Percentiles rank a stretch among this genome's conserved stretches.
Conservation (phyloP, 2,888 invertebrate species). For the Epinotia ramella region DNA sequence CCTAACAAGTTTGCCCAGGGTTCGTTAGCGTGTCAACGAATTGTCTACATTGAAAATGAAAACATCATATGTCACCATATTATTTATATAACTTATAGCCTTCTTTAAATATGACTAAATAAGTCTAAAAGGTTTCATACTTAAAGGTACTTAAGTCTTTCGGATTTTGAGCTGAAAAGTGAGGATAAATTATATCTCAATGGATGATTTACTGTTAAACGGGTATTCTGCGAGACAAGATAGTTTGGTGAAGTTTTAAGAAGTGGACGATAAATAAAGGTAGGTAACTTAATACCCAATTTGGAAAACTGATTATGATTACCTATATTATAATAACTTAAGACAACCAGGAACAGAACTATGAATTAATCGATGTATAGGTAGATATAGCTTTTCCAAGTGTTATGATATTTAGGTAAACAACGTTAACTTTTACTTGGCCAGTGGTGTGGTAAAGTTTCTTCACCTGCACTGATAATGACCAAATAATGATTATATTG, state of each 20-base stretch:
- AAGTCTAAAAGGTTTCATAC: background rate
- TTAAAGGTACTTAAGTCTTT: background rate
- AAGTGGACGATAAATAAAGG: background rate
- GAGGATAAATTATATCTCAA: background rate
- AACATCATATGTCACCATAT: background rate
- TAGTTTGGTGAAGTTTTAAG: background rate
- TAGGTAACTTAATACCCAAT: no score
- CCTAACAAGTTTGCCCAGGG: conserved; percentile 31
- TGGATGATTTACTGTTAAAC: conserved; percentile 3
- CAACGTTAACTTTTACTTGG: no score
- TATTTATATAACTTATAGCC: background rate
- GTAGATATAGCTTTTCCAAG: no score
- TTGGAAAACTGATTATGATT: no score
- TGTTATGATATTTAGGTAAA: no score
- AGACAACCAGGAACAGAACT: no score
- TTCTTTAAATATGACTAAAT: background rate
- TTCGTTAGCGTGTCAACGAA: conserved; percentile 33
- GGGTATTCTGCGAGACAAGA: background rate
- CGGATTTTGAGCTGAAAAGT: background rate
- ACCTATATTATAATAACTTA: no score
- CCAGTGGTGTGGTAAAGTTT: no score
- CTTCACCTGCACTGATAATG: no score
- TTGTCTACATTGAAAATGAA: background rate
- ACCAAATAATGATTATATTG: no score
- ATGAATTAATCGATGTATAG: no score